Conservation (phyloP, 2,113 vertebrate genomes). For the Acanthisitta chloris region DNA sequence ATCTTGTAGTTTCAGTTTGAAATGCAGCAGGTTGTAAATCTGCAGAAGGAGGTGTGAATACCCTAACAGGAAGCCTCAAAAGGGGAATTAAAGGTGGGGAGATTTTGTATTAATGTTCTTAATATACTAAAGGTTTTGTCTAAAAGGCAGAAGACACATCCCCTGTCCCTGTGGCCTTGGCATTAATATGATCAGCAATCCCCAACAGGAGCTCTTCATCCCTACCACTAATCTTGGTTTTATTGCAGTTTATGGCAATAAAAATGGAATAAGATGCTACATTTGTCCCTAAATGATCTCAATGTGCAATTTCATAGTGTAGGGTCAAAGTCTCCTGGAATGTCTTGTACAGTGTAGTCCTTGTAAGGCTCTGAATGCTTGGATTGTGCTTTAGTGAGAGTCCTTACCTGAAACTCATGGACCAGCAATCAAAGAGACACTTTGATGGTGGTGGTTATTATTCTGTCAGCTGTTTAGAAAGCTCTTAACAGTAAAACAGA, state of each 20-base stretch:
- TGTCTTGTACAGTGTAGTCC: not conserved
- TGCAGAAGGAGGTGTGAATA: not conserved
- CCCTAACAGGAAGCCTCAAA: not conserved
- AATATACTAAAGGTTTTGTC: not conserved
- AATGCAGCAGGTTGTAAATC: not conserved
- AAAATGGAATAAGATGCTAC: not conserved
- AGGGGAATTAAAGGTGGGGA: not conserved
- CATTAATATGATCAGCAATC: not conserved
- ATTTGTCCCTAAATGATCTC: not conserved
- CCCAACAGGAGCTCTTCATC: constrained; percentile 1
- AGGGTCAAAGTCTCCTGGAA: not conserved
- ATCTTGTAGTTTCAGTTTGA: not conserved
- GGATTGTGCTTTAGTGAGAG: not conserved
- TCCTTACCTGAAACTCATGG: not conserved
- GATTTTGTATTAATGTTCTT: not conserved
- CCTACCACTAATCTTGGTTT: not conserved
- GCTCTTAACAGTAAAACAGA: not conserved
- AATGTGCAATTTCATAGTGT: not conserved
- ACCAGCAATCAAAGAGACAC: not conserved
- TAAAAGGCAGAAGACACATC: not conserved
- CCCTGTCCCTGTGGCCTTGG: not conserved
- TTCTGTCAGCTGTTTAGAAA: not conserved
- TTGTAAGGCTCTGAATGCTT: not conserved
- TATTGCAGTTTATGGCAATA: not conserved
- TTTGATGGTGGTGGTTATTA: not conserved